Percentiles rank a stretch among this genome's conserved stretches.
phyloP scores from a whole-genome alignment of 64 coral and sea anemone genomes.

The Cladopsammia gracilis region DNA sequence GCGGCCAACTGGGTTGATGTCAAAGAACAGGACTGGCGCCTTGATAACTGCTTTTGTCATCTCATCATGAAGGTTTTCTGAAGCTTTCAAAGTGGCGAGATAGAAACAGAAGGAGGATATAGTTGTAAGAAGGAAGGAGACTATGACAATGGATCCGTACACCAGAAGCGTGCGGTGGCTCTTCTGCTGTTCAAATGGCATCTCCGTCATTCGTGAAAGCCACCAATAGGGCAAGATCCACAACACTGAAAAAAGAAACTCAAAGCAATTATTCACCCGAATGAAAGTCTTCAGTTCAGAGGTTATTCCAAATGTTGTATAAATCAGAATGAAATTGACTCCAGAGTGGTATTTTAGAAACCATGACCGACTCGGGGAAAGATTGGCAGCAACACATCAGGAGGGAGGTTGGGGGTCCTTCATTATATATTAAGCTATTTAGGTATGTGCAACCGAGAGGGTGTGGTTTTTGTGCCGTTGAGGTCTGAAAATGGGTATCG shows the following conservation, averaged over 20 bases:
- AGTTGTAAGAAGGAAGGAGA: neutral
- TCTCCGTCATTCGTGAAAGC: slow-evolving; percentile 37
- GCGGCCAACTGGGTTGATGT: slow-evolving; percentile 52
- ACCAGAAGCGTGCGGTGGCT: neutral
- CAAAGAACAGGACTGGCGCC: slow-evolving; percentile 60
- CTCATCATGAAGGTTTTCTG: slow-evolving; percentile 45
- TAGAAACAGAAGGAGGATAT: slow-evolving; percentile 13
- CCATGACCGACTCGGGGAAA: no score
- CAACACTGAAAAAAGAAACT: neutral
- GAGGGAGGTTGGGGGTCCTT: no score
- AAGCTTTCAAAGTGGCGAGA: slow-evolving; percentile 29
- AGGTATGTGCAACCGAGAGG: no score
- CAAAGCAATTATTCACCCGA: no score
- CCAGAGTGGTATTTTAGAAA: no score
- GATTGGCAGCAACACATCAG: no score
- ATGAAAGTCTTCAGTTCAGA: no score
- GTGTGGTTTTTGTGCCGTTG: no score
- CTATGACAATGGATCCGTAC: slow-evolving; percentile 24
- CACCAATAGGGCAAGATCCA: slow-evolving; percentile 20
- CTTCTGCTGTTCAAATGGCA: slow-evolving; percentile 27
- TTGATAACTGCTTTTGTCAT: slow-evolving; percentile 38
- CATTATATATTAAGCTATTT: no score
- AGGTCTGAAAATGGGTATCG: no score
- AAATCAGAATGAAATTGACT: no score
- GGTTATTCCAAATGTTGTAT: no score